These are phyloP conservation scores for Prunella fulvescens DNA, from an alignment of 2,113 vertebrate genomes.

Conservation along the genomic window DNA sequence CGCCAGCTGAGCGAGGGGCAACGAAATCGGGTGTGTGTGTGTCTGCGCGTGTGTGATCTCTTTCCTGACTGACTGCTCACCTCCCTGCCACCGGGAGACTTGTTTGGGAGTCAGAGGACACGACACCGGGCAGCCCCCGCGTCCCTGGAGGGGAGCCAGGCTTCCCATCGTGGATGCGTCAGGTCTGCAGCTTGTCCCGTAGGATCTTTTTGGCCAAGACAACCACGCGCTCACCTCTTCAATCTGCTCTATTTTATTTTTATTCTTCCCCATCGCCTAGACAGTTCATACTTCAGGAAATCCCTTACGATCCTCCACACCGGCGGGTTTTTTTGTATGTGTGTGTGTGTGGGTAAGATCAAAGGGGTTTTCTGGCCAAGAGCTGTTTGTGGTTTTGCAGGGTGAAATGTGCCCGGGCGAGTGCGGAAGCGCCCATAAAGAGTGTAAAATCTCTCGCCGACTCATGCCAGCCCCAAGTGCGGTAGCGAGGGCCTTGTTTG, in stretches of 20 bases:
- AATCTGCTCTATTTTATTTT: not conserved
- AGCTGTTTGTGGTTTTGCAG: conserved; percentile 61
- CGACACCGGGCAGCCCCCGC: not conserved
- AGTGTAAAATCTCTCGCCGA: conserved; percentile 54
- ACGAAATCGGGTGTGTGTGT: not conserved
- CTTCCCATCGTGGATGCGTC: not conserved
- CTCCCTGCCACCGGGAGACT: not conserved
- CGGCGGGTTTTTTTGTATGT: not conserved
- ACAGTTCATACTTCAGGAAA: not conserved
- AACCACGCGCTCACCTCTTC: not conserved
- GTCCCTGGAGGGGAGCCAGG: conserved; percentile 40
- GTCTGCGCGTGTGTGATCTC: not conserved
- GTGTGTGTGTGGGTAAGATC: conserved; percentile 42
- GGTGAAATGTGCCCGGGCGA: conserved; percentile 52
- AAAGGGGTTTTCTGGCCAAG: conserved; percentile 49
- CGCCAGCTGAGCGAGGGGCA: not conserved
- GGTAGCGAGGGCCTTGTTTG: conserved; percentile 55
- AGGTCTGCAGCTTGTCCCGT: conserved; percentile 13
- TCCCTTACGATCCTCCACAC: not conserved
- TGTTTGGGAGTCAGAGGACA: conserved; percentile 4
- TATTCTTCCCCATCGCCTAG: not conserved
- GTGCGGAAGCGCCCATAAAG: conserved; percentile 67
- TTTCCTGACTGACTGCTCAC: not conserved
- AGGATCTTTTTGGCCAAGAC: not conserved
- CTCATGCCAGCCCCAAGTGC: conserved; percentile 21